Evolutionary conservation across 2,888 invertebrate species (phyloP), one percentile per base, ranked within the genome.

Genomic region (Ctenicera cuprea): DNA sequence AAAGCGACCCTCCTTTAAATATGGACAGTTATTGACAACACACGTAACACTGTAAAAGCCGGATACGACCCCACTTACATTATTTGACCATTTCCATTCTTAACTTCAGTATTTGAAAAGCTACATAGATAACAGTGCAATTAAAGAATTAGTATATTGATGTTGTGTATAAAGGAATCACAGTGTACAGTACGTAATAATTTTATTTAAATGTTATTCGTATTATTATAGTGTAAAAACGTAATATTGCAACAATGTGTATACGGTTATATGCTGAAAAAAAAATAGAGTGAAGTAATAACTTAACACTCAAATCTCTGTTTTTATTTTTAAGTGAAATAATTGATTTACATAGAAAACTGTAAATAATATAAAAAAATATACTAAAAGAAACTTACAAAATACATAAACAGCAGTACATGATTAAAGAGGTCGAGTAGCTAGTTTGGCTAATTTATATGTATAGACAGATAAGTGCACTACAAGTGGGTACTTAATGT

Each of bases 1-100:
- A 45, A 45, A 45, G 45, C 18, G 45, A 18, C 45, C 45, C 45
- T 45, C 45, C 11, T 11, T 8, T 45, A 16, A 18, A 8, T 45
- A n/a, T n/a, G n/a, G n/a, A n/a, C n/a, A n/a, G 8, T 45, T 45
- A 9, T 45, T 54, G 54, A 54, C 54, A 54, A 12, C 33, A 54
- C 30, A 26, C 30, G 22, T 54, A 30, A 54, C 54, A 54, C n/a
- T n/a, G n/a, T n/a, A n/a, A n/a, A n/a, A n/a, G 33, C 26, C 20
- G 54, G 30, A 54, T 54, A 54, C 30, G 30, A 54, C 30, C 54
- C 30, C 54, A 54, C 54, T 54, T 54, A 30, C 1, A 30, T 26
- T 26, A 12, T 50, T 54, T 54, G 1, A 54, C 26, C 54, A 54
- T 54, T 54, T 54, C 26, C 52, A 52, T 52, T 52, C 26, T 9